Evolutionary conservation across 1,140 invertebrate genomes (phyloP), one percentile per base, ranked within the genome.

Genomic region (Rhyzopertha dominica): DNA sequence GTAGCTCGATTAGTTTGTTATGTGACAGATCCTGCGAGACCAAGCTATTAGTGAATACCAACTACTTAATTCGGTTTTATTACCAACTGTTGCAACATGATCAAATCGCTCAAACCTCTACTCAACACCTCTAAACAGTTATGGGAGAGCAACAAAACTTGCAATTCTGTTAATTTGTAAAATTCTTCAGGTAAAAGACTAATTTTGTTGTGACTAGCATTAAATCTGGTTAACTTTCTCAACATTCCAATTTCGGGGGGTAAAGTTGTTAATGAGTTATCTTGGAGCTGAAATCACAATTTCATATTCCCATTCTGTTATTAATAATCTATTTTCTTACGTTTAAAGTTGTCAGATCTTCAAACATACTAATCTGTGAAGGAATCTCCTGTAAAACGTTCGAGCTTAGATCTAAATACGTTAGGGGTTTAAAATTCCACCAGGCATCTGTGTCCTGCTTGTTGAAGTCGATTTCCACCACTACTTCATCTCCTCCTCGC

Each of bases 361-460:
- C 66, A 26, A 93, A 72, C 47, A 81, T 76, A 49, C 75, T 74
- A 48, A 93, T 78, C 58, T 84, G 75, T 17, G 77, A 65, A 43
- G 85, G 79, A 38, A 94, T 67, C 28, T 60, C 61, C 31, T 72
- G 75, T 32, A 94, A 67, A 24, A 74, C 72, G 61, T 94, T 94
- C 3, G 79, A 89, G 49, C 87, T 87, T 22, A 93, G 70, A 61
- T 92, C 86, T 39, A 93, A 71, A 57, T 80, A 80, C 34, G 77
- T 85, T 3, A 93, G 66, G 2, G 84, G 78, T 49, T 84, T 80
- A 56, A 84, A 78, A 63, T 88, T 87, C 90, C 90, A 94, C 90
- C 90, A 95, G 31, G 78, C 75, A 43, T 78, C 76, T 28, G 74
- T 71, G 26, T 83, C 78, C 9, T 16, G 68, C 53, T 59, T 58